These are phyloP conservation scores for Malurus alboscapulatus DNA, from an alignment of 2,113 vertebrate species.

Conservation along the genomic window DNA sequence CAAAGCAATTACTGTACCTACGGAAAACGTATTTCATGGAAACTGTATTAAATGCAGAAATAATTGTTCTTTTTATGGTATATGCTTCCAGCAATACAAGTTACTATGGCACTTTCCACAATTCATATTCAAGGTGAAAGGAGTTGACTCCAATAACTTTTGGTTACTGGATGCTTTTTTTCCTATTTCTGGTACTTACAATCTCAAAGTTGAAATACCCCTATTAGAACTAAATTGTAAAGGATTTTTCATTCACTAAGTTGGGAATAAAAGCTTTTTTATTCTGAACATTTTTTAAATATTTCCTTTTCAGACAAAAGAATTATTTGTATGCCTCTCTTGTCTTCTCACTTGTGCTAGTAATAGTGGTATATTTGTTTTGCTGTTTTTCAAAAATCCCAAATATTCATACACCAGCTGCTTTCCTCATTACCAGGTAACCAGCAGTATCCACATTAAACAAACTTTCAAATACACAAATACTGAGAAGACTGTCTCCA, in stretches of 20 bases:
- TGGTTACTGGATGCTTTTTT: no score
- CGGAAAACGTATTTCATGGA: neutral
- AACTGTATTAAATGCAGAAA: neutral
- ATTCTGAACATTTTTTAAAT: neutral
- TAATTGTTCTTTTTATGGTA: neutral
- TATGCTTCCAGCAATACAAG: neutral
- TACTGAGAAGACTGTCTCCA: neutral
- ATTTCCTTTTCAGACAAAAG: neutral
- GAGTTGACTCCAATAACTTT: neutral
- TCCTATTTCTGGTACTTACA: neutral
- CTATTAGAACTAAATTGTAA: neutral
- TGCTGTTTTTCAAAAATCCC: neutral
- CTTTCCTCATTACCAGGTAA: neutral
- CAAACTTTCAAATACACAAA: neutral
- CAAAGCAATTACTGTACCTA: neutral
- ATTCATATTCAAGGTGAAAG: neutral
- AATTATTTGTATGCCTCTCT: neutral
- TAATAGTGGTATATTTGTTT: neutral
- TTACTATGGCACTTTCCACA: neutral
- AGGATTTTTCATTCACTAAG: neutral
- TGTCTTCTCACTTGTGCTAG: neutral
- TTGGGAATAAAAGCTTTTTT: neutral
- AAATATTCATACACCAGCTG: neutral
- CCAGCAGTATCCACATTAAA: neutral
- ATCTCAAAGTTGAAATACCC: neutral